These are phyloP conservation scores for Hypanus sabinus DNA, from an alignment of 2,113 vertebrate species.

Conservation along the genomic window DNA sequence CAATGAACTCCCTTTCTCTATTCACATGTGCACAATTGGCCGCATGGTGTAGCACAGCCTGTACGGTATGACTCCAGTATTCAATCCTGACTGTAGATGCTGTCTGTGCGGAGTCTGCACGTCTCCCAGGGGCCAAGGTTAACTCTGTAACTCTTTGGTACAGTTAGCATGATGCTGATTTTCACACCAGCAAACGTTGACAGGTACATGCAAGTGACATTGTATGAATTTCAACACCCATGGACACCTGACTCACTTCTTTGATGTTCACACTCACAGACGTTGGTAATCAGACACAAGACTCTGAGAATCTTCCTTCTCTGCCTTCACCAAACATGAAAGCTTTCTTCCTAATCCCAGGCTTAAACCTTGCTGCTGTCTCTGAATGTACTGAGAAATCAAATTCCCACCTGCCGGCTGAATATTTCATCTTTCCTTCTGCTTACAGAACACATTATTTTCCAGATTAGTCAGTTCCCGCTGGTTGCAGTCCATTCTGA, in stretches of 20 bases:
- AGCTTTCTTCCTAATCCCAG: neutral
- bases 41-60: too few species aligned
- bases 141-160: too few species aligned
- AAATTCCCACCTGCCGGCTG: neutral
- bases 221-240: neutral
- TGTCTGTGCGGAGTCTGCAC: too few species aligned
- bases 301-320: neutral
- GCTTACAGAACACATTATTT: neutral
- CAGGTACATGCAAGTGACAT: neutral
- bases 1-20: neutral
- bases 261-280: neutral
- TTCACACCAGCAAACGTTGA: neutral
- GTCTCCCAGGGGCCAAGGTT: too few species aligned
- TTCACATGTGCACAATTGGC: too few species aligned
- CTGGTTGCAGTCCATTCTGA: neutral
- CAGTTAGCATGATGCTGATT: too few species aligned
- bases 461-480: constrained; percentile 21
- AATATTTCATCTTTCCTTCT: neutral
- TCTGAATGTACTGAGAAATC: neutral
- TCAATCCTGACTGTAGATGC: too few species aligned
- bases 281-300: neutral
- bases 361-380: neutral
- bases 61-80: too few species aligned
- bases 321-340: too few species aligned
- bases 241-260: neutral